Base-by-base conservation (phyloP, 2,797 vertebrate genomes). In the Acridotheres tristis region DNA sequence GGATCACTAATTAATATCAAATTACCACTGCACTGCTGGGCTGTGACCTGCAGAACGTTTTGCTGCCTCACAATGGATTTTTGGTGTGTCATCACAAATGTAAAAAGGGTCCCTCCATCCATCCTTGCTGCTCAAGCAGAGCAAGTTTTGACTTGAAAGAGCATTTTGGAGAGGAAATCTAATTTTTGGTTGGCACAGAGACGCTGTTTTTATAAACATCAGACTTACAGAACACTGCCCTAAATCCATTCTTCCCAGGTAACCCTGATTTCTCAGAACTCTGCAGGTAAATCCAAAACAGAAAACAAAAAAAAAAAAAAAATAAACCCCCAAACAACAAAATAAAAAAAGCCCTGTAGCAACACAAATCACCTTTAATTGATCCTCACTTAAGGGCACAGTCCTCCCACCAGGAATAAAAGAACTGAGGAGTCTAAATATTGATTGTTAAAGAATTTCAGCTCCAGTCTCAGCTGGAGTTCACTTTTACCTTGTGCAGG, bases 321-420 rank as follows among this genome's bases (percentile, higher is more conserved):
- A 27, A 30, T 40, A 27, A 50, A 18, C 1, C 5, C 4, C 4
- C 17, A 29, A 40, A 4, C 20, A 43, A 34, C 1, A 34, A 51
- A 50, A 13, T 16, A 4, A 23, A n/a, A 5, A 14, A n/a, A 30
- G 1, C 11, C 42, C 34, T 40, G 9, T 0, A 29, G 38, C 29
- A 73, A 76, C 13, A 80, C 10, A 71, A 45, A 34, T 29, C 40
- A 14, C 23, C 30, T 20, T 30, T 11, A 22, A n/a, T 2, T 26
- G 21, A 54, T 45, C 77, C 80, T 83, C 29, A 42, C 14, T 72
- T 16, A 16, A 48, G 22, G 57, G 29, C 34, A 8, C 7, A 51
- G 23, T 8, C 17, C 19, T 50, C 11, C 17, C 74, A 51, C n/a
- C n/a, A 76, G 26, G 25, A 93, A 34, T 15, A 82, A 51, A 13